These are phyloP conservation scores for Podilymbus podiceps DNA, from an alignment of 2,113 vertebrate species.

Conservation along the genomic window DNA sequence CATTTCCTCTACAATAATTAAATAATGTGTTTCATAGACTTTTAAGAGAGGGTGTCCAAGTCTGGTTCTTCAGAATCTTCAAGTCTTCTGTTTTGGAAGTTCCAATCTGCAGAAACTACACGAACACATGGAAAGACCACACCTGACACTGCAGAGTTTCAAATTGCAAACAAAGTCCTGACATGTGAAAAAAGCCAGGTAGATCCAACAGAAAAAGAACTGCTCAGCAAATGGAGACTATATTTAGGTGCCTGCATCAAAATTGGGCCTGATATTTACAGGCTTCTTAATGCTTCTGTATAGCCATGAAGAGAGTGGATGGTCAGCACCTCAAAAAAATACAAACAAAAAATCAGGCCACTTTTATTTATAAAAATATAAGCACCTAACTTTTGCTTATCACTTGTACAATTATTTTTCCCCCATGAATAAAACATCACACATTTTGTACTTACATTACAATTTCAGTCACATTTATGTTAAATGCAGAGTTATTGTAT, in stretches of 20 bases:
- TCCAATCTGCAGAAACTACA: conserved; percentile 44
- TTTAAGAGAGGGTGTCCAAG: conserved; percentile 23
- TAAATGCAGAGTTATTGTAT: background rate
- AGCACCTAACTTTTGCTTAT: background rate
- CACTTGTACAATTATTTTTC: background rate
- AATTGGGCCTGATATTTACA: background rate
- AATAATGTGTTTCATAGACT: background rate
- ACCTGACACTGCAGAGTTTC: background rate
- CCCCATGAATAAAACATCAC: background rate
- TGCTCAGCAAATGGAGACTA: background rate
- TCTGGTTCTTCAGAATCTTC: conserved; percentile 31
- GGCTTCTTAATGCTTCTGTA: background rate
- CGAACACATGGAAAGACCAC: conserved; percentile 42
- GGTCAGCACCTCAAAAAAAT: background rate
- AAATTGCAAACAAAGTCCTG: conserved; percentile 13
- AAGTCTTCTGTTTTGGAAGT: conserved; percentile 54
- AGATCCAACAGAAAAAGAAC: background rate
- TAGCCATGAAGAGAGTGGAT: background rate
- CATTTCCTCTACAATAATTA: conserved; percentile 11
- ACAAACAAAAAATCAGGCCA: background rate
- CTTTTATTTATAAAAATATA: background rate
- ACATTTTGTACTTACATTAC: background rate
- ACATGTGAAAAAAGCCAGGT: conserved; percentile 8
- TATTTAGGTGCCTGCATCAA: background rate
- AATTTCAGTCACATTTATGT: background rate